phyloP scores from a whole-genome alignment of 2,113 vertebrate species.

The Apteryx mantelli region DNA sequence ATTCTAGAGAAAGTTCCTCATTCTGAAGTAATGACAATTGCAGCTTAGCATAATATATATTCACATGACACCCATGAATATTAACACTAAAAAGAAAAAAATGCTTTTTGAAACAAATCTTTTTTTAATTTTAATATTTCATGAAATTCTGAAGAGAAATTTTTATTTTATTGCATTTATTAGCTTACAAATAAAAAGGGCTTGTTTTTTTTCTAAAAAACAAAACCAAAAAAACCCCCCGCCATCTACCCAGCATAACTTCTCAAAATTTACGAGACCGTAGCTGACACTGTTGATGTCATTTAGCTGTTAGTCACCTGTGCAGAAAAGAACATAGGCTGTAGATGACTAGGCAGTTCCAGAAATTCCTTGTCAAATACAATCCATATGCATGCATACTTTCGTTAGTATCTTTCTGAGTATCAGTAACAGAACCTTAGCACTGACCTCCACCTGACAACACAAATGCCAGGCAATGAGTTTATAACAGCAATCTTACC shows the following conservation, averaged over 20 bases:
- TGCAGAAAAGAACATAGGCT: neutral
- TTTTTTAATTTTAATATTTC: neutral
- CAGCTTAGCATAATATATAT: neutral
- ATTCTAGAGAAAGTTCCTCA: neutral
- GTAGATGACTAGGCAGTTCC: neutral
- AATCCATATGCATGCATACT: neutral
- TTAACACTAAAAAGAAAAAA: neutral
- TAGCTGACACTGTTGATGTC: neutral
- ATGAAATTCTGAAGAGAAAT: neutral
- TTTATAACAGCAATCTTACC: neutral
- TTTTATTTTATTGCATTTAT: neutral
- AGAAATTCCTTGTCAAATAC: neutral
- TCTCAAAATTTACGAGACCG: neutral
- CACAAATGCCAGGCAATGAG: neutral
- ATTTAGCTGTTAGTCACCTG: neutral
- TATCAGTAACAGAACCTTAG: neutral
- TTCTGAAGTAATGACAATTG: neutral
- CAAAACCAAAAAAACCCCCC: too few species aligned
- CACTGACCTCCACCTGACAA: neutral
- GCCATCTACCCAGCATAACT: neutral
- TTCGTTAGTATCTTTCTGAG: neutral
- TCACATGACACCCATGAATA: neutral
- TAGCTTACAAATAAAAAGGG: neutral
- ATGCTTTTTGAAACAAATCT: neutral
- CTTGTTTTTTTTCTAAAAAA: too few species aligned